Conservation (phyloP, 2,113 vertebrate genomes). For the Oreotrochilus melanogaster region DNA sequence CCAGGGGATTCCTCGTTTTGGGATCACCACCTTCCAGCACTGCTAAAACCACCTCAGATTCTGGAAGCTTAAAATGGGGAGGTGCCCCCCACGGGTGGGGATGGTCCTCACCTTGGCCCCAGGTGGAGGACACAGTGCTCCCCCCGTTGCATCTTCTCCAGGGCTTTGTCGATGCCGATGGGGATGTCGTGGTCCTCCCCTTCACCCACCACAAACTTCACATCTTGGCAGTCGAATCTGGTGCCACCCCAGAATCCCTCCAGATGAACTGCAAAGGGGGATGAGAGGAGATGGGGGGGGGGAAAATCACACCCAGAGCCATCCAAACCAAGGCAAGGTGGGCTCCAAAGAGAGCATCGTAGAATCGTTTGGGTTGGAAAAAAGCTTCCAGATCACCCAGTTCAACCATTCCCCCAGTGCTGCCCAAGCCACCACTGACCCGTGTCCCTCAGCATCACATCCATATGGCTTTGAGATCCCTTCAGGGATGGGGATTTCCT, state of each 20-base stretch:
- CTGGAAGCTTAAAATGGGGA: background rate
- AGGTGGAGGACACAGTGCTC: conserved; percentile 91
- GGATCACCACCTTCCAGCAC: accelerated
- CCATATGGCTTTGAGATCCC: too few relatives aligned
- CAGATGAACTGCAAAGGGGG: conserved; percentile 84
- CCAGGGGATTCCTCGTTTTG: background rate
- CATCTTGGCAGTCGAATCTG: conserved; percentile 88
- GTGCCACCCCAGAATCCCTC: conserved; percentile 83
- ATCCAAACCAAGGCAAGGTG: background rate
- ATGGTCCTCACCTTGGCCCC: conserved; percentile 81
- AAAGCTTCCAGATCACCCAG: too few relatives aligned
- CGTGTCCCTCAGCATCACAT: too few relatives aligned
- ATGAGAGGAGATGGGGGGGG: background rate
- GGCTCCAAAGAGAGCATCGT: background rate
- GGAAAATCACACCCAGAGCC: background rate
- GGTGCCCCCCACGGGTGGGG: accelerated
- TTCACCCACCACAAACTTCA: conserved; percentile 89
- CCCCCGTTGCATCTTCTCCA: conserved; percentile 96
- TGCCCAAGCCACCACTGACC: too few relatives aligned
- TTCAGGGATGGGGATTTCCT: too few relatives aligned
- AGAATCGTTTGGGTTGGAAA: too few relatives aligned
- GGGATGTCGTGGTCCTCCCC: conserved; percentile 91
- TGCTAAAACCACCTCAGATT: accelerated
- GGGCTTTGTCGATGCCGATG: conserved; percentile 92
- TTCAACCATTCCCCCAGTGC: too few relatives aligned